Percentiles rank a stretch among this genome's conserved stretches.
Evolutionary conservation across 2,113 vertebrate genomes (phyloP).

Genomic region (Okapia johnstoni): DNA sequence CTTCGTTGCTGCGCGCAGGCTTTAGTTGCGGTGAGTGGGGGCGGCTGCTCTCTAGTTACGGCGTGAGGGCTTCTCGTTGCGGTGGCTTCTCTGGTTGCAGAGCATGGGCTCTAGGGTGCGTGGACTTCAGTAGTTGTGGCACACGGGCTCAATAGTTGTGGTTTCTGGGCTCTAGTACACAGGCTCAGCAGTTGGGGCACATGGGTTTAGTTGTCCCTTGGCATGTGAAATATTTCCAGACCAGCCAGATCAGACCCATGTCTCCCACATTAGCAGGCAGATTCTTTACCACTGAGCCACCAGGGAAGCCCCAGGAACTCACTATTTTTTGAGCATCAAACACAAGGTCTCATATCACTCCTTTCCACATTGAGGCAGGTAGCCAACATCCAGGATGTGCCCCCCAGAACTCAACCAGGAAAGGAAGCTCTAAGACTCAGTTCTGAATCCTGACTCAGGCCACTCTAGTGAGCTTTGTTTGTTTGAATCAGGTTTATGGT

Average conservation of each 20-base stretch:
- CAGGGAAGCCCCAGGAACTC: background rate
- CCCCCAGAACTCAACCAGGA: background rate
- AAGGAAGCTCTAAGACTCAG: background rate
- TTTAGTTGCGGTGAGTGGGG: background rate
- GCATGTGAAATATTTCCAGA: background rate
- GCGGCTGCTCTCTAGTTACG: background rate
- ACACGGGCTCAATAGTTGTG: background rate
- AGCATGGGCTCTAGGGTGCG: accelerated
- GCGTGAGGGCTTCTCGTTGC: background rate
- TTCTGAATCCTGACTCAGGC: background rate
- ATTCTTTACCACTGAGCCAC: background rate
- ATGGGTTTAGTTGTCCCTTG: background rate
- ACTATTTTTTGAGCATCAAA: background rate
- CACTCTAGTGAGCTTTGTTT: background rate
- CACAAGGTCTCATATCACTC: background rate
- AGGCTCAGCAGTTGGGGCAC: background rate
- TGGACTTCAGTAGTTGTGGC: background rate
- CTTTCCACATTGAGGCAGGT: background rate
- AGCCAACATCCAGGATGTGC: background rate
- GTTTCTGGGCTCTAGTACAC: background rate
- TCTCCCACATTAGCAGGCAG: background rate
- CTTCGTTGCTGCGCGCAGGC: background rate
- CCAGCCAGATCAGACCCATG: background rate
- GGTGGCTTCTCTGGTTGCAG: background rate
- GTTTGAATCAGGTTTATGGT: background rate